A percentile compares a stretch with the other conserved stretches of the same genome.
Evolutionary conservation across 2,888 invertebrate genomes (phyloP).

Genomic region (Philereme transversata): DNA sequence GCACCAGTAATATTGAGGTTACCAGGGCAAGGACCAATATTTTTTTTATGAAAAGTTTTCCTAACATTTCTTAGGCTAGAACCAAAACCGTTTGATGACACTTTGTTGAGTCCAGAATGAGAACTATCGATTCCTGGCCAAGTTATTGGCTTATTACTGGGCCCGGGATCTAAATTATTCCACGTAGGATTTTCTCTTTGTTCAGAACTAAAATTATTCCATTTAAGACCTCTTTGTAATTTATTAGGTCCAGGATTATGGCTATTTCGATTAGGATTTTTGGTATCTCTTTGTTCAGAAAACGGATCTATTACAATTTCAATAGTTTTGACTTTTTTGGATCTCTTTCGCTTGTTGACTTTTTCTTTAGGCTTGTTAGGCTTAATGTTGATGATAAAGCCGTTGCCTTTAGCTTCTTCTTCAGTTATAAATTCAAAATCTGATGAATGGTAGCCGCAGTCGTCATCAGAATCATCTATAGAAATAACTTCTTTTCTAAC

Average conservation of each 20-base stretch:
- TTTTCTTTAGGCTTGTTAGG: background rate
- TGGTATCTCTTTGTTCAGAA: constrained; percentile 1
- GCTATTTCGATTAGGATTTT: background rate
- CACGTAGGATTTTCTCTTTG: background rate
- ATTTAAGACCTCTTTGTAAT: too few relatives aligned
- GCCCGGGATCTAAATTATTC: background rate
- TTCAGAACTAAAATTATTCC: background rate
- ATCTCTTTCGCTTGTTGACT: background rate
- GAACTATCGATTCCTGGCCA: too few relatives aligned
- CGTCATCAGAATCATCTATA: constrained; percentile 26
- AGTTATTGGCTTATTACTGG: background rate
- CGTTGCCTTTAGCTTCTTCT: constrained; percentile 54
- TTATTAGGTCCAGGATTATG: background rate
- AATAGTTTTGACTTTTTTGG: constrained; percentile 5
- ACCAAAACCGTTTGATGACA: background rate
- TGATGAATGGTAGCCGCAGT: constrained; percentile 61
- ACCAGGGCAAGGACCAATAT: background rate
- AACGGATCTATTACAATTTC: constrained; percentile 5
- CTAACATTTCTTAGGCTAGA: too few relatives aligned
- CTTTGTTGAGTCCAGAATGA: background rate
- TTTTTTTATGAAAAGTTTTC: background rate
- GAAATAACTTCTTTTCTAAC: background rate
- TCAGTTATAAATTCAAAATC: constrained; percentile 74
- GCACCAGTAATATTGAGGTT: background rate
- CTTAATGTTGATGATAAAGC: constrained; percentile 40